Evolutionary conservation across 2,113 vertebrate genomes (phyloP).

Genomic region (Nematolebias whitei): DNA sequence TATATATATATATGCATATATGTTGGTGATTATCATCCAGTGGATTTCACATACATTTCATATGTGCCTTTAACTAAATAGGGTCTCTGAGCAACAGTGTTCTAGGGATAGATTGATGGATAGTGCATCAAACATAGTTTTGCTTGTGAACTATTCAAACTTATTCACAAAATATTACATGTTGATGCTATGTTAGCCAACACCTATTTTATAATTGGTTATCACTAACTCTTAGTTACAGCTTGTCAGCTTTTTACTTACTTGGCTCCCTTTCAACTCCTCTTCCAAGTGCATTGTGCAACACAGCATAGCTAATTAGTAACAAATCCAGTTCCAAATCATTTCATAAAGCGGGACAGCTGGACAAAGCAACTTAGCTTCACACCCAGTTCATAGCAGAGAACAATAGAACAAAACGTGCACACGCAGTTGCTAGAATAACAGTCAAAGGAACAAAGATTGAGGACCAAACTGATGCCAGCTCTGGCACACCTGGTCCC

Average conservation of each 20-base stretch:
- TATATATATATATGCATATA: too few species aligned
- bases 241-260: too few species aligned
- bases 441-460: slow-evolving; percentile 52
- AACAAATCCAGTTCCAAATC: slow-evolving; percentile 32
- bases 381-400: slow-evolving; percentile 39
- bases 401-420: slow-evolving; percentile 60
- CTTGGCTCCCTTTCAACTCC: too few species aligned
- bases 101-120: too few species aligned
- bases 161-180: not conserved
- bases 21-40: too few species aligned
- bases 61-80: too few species aligned
- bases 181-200: not conserved
- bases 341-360: slow-evolving; percentile 26
- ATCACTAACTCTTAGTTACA: too few species aligned
- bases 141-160: not conserved
- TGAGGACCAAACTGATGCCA: slow-evolving; percentile 39
- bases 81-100: too few species aligned
- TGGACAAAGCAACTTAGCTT: slow-evolving; percentile 42
- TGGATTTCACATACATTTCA: too few species aligned
- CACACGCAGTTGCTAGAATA: slow-evolving; percentile 38
- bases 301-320: slow-evolving; percentile 1
- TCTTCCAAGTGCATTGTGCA: too few species aligned
- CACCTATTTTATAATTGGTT: too few species aligned
- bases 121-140: too few species aligned
- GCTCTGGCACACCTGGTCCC: slow-evolving; percentile 61